Conservation (phyloP, 37 sponge, comb jelly and placozoan genomes). For the Lycopodina hypogea region DNA sequence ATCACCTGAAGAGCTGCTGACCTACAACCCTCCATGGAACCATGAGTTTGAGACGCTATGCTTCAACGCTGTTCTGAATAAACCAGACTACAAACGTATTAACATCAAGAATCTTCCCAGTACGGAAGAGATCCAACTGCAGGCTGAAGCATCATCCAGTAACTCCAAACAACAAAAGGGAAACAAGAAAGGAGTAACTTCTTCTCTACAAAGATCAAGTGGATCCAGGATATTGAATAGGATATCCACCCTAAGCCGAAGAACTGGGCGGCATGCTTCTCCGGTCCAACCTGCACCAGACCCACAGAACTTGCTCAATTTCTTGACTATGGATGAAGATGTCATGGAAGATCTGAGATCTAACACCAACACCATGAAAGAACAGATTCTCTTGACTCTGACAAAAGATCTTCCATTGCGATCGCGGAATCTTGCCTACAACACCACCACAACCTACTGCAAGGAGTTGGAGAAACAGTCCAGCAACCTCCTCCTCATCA, state of each 20-base stretch:
- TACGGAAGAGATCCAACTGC: not conserved
- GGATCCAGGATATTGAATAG: not conserved
- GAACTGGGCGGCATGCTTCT: not conserved
- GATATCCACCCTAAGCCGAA: conserved; percentile 1
- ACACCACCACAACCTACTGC: conserved; percentile 18
- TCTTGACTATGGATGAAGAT: conserved; percentile 38
- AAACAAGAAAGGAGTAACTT: not conserved
- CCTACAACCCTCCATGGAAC: conserved; percentile 13
- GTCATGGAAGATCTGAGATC: not conserved
- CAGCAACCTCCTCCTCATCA: conserved; percentile 30
- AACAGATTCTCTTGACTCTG: conserved; percentile 1
- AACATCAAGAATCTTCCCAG: conserved; percentile 10
- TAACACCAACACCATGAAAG: not conserved
- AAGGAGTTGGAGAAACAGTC: conserved; percentile 42
- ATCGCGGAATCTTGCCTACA: conserved; percentile 1
- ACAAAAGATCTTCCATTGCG: conserved; percentile 5
- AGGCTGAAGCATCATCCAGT: not conserved
- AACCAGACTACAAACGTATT: conserved; percentile 18
- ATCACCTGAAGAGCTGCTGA: conserved; percentile 32
- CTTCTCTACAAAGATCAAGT: not conserved
- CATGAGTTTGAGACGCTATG: conserved; percentile 30
- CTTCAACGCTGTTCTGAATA: conserved; percentile 31
- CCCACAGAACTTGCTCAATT: conserved; percentile 23
- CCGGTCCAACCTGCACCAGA: not conserved
- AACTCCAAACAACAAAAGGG: not conserved